Conservation (phyloP, 1,140 invertebrate species). For the Lasaia peninsularis region DNA sequence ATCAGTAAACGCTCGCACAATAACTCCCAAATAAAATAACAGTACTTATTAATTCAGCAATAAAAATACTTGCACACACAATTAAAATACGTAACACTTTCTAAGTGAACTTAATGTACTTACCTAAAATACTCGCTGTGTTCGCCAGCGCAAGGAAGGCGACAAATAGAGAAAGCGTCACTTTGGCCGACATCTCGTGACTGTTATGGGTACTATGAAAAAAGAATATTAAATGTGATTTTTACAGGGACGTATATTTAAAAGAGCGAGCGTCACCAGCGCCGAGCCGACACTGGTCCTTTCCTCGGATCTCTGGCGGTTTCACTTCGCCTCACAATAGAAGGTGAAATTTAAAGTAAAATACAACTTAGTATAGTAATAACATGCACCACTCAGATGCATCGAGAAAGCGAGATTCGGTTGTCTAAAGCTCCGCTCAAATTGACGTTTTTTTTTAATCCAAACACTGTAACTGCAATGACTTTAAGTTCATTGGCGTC, state of each 20-base stretch:
- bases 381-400: constrained; percentile 65
- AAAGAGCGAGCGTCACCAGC: constrained; percentile 50
- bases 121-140: constrained; percentile 58
- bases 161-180: constrained; percentile 48
- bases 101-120: constrained; percentile 37
- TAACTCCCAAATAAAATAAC: too few relatives aligned
- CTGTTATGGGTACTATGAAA: constrained; percentile 22
- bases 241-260: constrained; percentile 29
- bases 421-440: neutral
- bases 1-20: too few relatives aligned
- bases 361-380: constrained; percentile 61
- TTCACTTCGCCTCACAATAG: constrained; percentile 70
- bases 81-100: neutral
- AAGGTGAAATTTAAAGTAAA: constrained; percentile 75
- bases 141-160: constrained; percentile 38
- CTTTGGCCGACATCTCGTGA: constrained; percentile 53
- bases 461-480: too few relatives aligned
- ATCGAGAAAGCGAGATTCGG: constrained; percentile 51
- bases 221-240: constrained; percentile 28
- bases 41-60: neutral
- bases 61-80: neutral
- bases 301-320: constrained; percentile 56
- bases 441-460: neutral
- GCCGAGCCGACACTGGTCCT: constrained; percentile 61
- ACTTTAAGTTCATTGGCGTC: too few relatives aligned